A percentile compares a stretch with the other conserved stretches of the same genome.
Conservation (phyloP, 2,113 vertebrate species). For the Cyanoramphus novaezelandiae region DNA sequence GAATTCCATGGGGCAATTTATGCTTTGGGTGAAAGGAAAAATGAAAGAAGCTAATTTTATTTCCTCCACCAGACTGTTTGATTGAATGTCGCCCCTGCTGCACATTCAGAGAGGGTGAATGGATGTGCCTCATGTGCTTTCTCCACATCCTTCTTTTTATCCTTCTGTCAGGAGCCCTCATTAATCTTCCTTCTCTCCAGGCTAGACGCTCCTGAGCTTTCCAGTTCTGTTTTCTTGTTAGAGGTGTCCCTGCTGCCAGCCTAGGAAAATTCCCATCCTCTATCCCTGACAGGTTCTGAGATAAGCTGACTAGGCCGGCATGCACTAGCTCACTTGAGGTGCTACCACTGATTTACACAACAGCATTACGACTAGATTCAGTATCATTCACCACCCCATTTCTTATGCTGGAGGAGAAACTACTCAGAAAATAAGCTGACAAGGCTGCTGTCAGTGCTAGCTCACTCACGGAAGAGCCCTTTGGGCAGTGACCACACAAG, state of each 20-base stretch:
- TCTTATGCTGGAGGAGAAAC: background rate
- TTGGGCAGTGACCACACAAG: background rate
- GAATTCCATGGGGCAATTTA: background rate
- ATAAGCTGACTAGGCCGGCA: background rate
- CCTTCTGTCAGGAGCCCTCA: background rate
- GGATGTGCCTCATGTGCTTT: background rate
- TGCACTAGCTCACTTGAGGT: background rate
- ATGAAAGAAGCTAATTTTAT: background rate
- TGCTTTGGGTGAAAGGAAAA: background rate
- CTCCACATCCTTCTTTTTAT: background rate
- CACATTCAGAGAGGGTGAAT: background rate
- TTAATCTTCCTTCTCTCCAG: slow-evolving; percentile 13
- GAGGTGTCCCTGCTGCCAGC: background rate
- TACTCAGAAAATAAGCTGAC: background rate
- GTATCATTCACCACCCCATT: background rate
- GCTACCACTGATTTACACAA: background rate
- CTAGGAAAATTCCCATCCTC: background rate
- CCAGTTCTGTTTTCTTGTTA: background rate
- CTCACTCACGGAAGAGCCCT: background rate
- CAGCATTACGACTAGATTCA: background rate
- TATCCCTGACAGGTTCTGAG: background rate
- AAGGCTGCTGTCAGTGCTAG: background rate
- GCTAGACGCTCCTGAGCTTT: background rate
- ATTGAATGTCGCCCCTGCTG: background rate
- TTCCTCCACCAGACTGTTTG: background rate